Evolutionary conservation across 2,113 vertebrate species (phyloP).

Genomic region (Arizona elegans): DNA sequence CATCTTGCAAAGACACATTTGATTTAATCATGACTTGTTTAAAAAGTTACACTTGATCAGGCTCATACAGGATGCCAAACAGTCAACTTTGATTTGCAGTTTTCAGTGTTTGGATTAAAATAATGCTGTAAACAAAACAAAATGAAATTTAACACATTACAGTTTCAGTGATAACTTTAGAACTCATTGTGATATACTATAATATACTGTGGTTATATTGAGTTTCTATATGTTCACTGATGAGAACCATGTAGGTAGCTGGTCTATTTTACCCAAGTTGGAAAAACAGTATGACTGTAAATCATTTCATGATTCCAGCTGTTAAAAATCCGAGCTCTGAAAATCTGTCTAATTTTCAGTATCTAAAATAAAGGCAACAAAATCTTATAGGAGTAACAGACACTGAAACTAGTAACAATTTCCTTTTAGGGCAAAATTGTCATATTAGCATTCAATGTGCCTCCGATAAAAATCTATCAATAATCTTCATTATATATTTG

Average conservation of each 20-base stretch:
- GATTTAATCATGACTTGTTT: not conserved
- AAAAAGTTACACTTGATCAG: not conserved
- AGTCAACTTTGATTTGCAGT: not conserved
- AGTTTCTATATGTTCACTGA: conserved; percentile 9
- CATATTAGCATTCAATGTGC: not conserved
- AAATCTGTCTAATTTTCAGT: not conserved
- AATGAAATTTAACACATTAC: not conserved
- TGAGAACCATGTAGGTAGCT: not conserved
- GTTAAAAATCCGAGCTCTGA: not conserved
- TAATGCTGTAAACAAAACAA: not conserved
- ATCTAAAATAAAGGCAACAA: not conserved
- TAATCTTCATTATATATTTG: not conserved
- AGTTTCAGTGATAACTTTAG: not conserved
- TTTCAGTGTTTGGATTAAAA: not conserved
- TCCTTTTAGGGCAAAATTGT: not conserved
- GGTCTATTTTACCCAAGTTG: not conserved
- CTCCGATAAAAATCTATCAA: not conserved
- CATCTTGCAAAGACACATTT: not conserved
- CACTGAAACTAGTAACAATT: not conserved
- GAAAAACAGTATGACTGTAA: not conserved
- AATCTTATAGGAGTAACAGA: not conserved
- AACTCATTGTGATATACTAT: not conserved
- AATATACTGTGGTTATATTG: not conserved
- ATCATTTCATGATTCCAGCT: not conserved
- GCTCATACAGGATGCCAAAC: not conserved